These are phyloP conservation scores for Cybosia mesomella DNA, from an alignment of 2,888 invertebrate species.

Conservation along the genomic window DNA sequence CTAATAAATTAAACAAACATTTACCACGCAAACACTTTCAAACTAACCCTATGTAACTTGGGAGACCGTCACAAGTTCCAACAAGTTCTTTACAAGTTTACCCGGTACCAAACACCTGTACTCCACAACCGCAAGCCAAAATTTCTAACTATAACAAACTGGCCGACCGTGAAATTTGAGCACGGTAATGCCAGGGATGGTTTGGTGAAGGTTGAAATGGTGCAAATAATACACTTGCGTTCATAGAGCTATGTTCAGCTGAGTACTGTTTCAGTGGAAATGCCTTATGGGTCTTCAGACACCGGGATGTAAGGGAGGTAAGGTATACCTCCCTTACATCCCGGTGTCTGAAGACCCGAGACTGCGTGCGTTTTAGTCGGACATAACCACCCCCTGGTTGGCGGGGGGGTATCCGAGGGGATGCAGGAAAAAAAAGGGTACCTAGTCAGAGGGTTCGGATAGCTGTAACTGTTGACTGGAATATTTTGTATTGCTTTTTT, in stretches of 20 bases:
- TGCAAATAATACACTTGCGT: background rate
- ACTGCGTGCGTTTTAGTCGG: too few relatives aligned
- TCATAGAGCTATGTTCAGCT: background rate
- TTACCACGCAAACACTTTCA: conserved; percentile 28
- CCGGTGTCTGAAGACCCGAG: too few relatives aligned
- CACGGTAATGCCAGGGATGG: background rate
- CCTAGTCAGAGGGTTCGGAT: background rate
- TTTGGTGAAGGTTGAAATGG: conserved; percentile 1
- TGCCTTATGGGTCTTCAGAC: too few relatives aligned
- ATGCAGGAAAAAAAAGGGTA: too few relatives aligned
- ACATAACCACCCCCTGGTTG: too few relatives aligned
- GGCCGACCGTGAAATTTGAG: conserved; percentile 31
- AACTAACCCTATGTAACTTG: conserved; percentile 28
- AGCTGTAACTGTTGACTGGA: background rate
- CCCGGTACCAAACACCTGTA: conserved; percentile 41
- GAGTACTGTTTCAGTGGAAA: too few relatives aligned
- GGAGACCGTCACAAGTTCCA: conserved; percentile 32
- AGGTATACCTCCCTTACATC: too few relatives aligned
- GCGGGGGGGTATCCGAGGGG: too few relatives aligned
- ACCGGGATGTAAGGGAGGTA: too few relatives aligned
- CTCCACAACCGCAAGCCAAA: conserved; percentile 33
- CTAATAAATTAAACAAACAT: conserved; percentile 31
- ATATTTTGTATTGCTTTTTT: background rate
- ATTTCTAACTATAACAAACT: conserved; percentile 36
- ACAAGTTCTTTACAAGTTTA: conserved; percentile 39